Evolutionary conservation across 2,113 vertebrate genomes (phyloP).

Genomic region (Oncorhynchus keta): DNA sequence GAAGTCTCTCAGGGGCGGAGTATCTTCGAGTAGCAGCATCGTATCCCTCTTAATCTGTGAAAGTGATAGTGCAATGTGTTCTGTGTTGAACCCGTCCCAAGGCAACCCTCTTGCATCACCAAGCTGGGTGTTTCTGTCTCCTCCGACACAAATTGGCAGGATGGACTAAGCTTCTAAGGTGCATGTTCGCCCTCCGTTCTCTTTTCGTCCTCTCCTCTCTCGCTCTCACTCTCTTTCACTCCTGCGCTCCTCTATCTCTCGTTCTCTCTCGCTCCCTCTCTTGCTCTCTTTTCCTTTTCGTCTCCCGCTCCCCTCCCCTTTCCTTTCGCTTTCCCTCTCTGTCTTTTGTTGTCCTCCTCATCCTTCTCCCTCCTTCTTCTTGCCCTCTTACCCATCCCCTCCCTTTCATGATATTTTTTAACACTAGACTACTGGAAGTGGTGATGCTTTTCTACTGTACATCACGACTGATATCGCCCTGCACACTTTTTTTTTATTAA

Average conservation of each 20-base stretch:
- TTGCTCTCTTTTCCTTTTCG: background rate
- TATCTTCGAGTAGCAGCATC: slow-evolving; percentile 28
- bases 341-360: background rate
- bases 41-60: slow-evolving; percentile 42
- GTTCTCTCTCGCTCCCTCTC: background rate
- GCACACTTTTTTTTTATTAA: slow-evolving; percentile 62
- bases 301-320: background rate
- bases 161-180: background rate
- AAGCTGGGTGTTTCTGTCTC: slow-evolving; percentile 15
- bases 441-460: slow-evolving; percentile 21
- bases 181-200: background rate
- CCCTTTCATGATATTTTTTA: too few relatives aligned
- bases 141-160: slow-evolving; percentile 15
- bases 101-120: background rate
- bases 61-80: slow-evolving; percentile 27
- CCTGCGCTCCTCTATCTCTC: background rate
- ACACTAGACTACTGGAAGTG: background rate
- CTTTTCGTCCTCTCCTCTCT: background rate
- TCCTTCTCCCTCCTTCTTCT: background rate
- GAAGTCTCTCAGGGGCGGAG: slow-evolving; percentile 27
- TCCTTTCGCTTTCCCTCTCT: background rate
- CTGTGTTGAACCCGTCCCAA: background rate
- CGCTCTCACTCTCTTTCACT: slow-evolving; percentile 1
- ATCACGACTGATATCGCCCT: slow-evolving; percentile 39
- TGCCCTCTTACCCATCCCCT: background rate